These are phyloP conservation scores for Xenotilapia caudafasciata DNA, from an alignment of 2,113 vertebrate genomes.

Conservation along the genomic window DNA sequence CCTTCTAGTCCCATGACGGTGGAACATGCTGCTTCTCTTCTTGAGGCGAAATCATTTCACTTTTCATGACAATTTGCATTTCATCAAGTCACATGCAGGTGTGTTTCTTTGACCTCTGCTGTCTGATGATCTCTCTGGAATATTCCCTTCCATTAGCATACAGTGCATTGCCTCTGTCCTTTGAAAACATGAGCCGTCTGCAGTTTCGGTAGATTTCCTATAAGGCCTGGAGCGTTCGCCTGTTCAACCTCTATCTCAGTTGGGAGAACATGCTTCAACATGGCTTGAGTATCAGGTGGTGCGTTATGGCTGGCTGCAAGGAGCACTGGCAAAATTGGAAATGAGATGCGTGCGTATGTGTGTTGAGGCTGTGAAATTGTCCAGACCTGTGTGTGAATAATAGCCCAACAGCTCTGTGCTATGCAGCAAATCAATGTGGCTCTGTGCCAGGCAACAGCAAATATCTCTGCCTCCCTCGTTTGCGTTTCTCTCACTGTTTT, in stretches of 20 bases:
- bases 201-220: not conserved
- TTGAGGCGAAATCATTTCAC: not conserved
- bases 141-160: not conserved
- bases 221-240: not conserved
- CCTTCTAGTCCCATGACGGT: not conserved
- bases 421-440: slow-evolving; percentile 47
- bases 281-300: slow-evolving; percentile 35
- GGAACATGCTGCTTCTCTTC: not conserved
- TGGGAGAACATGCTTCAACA: slow-evolving; percentile 12
- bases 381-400: slow-evolving; percentile 28
- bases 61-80: not conserved
- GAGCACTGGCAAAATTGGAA: slow-evolving; percentile 28
- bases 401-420: slow-evolving; percentile 16
- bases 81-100: not conserved
- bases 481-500: not conserved
- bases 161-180: not conserved
- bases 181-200: not conserved
- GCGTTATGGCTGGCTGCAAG: slow-evolving; percentile 19
- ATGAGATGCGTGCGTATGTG: not conserved
- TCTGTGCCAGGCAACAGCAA: slow-evolving; percentile 30
- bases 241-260: not conserved
- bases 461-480: not conserved
- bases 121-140: not conserved
- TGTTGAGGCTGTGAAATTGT: slow-evolving; percentile 10
- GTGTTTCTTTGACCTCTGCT: not conserved